phyloP scores from a whole-genome alignment of 2,888 invertebrate genomes.

The Chelonus formosanus region DNA sequence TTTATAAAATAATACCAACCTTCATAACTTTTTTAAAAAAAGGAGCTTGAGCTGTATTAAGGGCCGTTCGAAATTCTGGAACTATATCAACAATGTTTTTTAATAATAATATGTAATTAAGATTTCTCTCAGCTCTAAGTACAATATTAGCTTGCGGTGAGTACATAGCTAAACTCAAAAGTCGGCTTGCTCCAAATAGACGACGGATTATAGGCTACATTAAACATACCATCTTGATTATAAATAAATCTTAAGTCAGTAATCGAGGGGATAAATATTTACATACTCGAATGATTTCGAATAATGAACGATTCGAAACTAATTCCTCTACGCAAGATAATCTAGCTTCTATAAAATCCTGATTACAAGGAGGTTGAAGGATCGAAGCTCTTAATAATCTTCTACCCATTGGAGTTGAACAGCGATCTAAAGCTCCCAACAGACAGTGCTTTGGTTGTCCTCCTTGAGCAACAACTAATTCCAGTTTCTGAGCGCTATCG shows the following conservation, averaged over 20 bases:
- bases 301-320: constrained; percentile 72
- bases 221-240: constrained; percentile 4
- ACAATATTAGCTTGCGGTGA: constrained; percentile 63
- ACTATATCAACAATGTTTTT: constrained; percentile 81
- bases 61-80: constrained; percentile 71
- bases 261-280: neutral
- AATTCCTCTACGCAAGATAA: constrained; percentile 82
- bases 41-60: constrained; percentile 68
- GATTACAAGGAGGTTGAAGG: constrained; percentile 79
- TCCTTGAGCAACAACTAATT: constrained; percentile 72
- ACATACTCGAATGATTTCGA: constrained; percentile 72
- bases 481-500: constrained; percentile 81
- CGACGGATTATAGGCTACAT: constrained; percentile 69
- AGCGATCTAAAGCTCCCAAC: constrained; percentile 74
- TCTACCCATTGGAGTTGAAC: constrained; percentile 78
- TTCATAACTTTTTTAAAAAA: constrained; percentile 69
- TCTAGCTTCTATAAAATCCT: constrained; percentile 73
- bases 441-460: constrained; percentile 69
- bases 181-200: constrained; percentile 81
- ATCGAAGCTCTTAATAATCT: constrained; percentile 82
- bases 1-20: constrained; percentile 64
- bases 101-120: constrained; percentile 79
- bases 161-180: constrained; percentile 72
- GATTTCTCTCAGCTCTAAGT: constrained; percentile 74
- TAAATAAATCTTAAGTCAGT: neutral